Evolutionary conservation across 2,113 vertebrate genomes (phyloP), one percentile per base, ranked within the genome.

Genomic region (Orycteropus afer): DNA sequence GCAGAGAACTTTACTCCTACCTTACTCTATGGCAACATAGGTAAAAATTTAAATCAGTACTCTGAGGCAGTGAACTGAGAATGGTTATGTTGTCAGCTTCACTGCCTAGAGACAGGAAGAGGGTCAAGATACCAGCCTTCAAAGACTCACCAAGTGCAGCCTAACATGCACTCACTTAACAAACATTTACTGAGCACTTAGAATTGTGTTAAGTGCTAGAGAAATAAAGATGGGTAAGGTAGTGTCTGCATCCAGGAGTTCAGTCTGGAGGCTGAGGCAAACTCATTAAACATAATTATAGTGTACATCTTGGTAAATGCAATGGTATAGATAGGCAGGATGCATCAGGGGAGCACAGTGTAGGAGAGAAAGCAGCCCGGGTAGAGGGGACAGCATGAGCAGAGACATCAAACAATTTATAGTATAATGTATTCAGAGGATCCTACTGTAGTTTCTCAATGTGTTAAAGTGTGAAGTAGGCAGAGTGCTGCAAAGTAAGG

Each of bases 191-290:
- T 37, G 84, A 91, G 40, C 27, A 12, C 67, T 94, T 81, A 86
- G 29, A 67, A 89, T 53, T 92, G 42, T 69, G 49, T 93, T 76
- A 65, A 78, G 61, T 95, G 51, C 47, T 49, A 51, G 82, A 91
- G 78, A 94, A 87, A 37, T 80, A 69, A 85, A 93, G 76, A 80
- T 96, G 93, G 90, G 67, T 59, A 81, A 97, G 85, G 32, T 11
- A n/a, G 45, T 94, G 49, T 86, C 94, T 95, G 73, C 61, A 87
- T 45, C 67, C 40, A 80, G 32, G 59, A 79, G 61, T 88, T 90
- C 32, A 47, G 93, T 86, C 81, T 88, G 42, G 74, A 91, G 49
- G 49, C 49, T 55, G 65, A 93, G 90, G 86, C 69, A 87, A 77
- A 53, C 78, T 47, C 61, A 63, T 65, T 69, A 90, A 89, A 69